Evolutionary conservation across 1,140 invertebrate species (phyloP).

Genomic region (Drosophila ercepeae): DNA sequence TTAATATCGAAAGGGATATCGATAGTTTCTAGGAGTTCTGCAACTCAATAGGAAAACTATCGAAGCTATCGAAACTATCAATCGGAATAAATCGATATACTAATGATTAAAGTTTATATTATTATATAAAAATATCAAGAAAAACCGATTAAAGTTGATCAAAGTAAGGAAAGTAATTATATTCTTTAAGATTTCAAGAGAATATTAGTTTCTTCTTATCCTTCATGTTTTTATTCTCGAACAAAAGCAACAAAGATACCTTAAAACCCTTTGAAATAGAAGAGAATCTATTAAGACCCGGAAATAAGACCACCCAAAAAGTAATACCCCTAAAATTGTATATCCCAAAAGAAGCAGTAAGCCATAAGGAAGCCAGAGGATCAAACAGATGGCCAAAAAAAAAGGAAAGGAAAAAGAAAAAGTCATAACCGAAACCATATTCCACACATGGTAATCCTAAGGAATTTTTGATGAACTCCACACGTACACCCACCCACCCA

Average conservation of each 20-base stretch:
- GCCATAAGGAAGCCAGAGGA: neutral
- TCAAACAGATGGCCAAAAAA: slow-evolving; percentile 24
- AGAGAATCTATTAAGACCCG: neutral
- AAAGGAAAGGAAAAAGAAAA: neutral
- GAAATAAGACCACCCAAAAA: neutral
- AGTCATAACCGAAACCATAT: slow-evolving; percentile 9
- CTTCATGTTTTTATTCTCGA: too few relatives aligned
- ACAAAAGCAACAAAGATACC: neutral
- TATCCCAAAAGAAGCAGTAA: neutral
- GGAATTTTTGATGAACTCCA: slow-evolving; percentile 6
- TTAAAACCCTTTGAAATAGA: neutral
- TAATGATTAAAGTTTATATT: too few relatives aligned
- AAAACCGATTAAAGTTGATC: too few relatives aligned
- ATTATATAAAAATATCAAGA: too few relatives aligned
- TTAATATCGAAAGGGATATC: too few relatives aligned
- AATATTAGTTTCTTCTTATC: too few relatives aligned
- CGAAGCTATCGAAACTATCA: too few relatives aligned
- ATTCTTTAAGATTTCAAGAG: too few relatives aligned
- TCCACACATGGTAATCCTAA: slow-evolving; percentile 28
- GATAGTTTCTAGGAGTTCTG: too few relatives aligned
- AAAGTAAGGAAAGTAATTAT: too few relatives aligned
- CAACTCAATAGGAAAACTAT: too few relatives aligned
- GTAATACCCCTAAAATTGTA: neutral
- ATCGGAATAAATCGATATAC: too few relatives aligned
- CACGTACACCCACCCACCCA: neutral